Base-by-base conservation (phyloP, 2,888 invertebrate genomes). In the Drosophila colorata region DNA sequence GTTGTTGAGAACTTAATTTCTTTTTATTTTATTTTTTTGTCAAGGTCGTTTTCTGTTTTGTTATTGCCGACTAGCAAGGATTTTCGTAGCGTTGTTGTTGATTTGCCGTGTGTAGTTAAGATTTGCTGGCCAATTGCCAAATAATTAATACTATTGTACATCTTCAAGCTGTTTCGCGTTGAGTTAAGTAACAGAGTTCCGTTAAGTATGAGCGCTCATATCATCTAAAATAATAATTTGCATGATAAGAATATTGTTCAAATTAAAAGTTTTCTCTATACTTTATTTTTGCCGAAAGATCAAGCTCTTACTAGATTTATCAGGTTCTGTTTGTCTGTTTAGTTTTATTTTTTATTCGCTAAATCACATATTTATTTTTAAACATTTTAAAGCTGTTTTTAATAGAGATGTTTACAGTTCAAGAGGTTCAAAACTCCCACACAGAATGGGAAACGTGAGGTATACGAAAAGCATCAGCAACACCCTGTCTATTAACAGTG, bases 131-230 rank as follows among this genome's bases (percentile, higher is more conserved):
- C 20, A 9, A 8, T 9, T 16, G 78, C 78, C 78, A 78, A 75
- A 69, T 53, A 63, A 65, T 78, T 74, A 77, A 74, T 63, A 74
- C 56, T 74, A 63, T 55, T 74, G 71, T 65, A 72, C 78, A 71
- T 76, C 64, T 59, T 56, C 25, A 61, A 73, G 35, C 55, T 61
- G 48, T 43, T 77, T 67, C 47, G 66, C 53, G 31, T 65, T 74
- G 41, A 52, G 74, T 70, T 74, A 66, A 70, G 71, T 74, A 74
- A 74, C 63, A 59, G 59, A 59, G 53, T 56, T 49, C 55, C 55
- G 52, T 60, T 44, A 66, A 55, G 35, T 52, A 51, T 23, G 40
- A n/a, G 18, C 23, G 16, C 23, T 44, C 25, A 37, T 18, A 43
- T 23, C 23, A 41, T 44, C 48, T 40, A 35, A 44, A 49, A 40